Evolutionary conservation across 2,888 invertebrate species (phyloP), one percentile per base, ranked within the genome.

Genomic region (Omphaloscelis lunosa): DNA sequence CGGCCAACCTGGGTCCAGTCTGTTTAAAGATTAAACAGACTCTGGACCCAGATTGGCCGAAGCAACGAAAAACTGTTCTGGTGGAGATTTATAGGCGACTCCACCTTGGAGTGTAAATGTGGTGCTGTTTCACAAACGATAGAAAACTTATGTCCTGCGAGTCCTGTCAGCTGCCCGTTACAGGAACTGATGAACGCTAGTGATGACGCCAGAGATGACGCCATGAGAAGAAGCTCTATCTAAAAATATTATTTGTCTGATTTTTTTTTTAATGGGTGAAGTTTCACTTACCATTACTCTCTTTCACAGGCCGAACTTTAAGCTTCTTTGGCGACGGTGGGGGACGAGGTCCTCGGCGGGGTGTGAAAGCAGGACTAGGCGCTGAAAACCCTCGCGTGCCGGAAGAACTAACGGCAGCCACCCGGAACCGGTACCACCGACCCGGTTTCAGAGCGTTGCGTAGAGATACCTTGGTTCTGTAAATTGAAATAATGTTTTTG

Each of bases 371-470:
- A 0, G 95, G 90, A 7, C 97, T 97, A 0, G 97, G 97, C 34
- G 95, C 94, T 0, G 98, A 98, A 90, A 97, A 98, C 17, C 98
- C 98, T 80, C 97, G 95, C 8, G 98, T 98, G 0, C 98, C 98
- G 71, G 97, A 97, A 1, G 97, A 97, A 90, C 98, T 98, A 6
- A 98, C 97, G 0, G 98, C 98, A 0, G 98, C 98, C 8, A 98
- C 97, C n/a, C 98, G 97, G 90, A 98, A 98, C 86, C 98, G 97
- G 93, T 98, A 98, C 98, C 98, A 98, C 69, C 97, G 97, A 7
- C 98, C 98, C 0, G 98, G 98, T 89, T 97, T 97, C 69, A 97
- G 92, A 51, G 97, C 92, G 75, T 97, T 97, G 39, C 96, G 97
- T 20, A 98, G 92, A 1, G 97, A 95, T 4, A 97, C 96, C 82